Conservation (phyloP, 2,113 vertebrate genomes). For the Ammodytes marinus region DNA sequence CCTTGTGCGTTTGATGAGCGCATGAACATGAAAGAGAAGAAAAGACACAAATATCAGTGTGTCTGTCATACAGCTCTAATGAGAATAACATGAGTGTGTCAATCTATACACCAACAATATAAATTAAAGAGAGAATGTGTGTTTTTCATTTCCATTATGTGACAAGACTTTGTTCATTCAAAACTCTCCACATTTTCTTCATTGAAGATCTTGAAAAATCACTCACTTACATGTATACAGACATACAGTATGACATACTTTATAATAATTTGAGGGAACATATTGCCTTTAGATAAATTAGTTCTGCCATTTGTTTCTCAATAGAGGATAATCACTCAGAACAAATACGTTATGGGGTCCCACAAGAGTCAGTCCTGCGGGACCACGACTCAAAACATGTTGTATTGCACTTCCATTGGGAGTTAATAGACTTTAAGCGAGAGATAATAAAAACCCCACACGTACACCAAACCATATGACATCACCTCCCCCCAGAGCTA, state of each 20-base stretch:
- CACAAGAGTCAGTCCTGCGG: background rate
- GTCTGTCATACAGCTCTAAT: background rate
- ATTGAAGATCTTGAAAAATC: background rate
- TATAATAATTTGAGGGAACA: background rate
- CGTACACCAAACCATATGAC: too few species aligned
- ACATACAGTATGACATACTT: background rate
- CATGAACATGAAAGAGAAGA: background rate
- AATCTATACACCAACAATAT: background rate
- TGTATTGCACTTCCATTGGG: background rate
- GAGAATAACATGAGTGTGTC: background rate
- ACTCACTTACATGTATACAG: background rate
- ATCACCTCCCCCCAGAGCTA: background rate
- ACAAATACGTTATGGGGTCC: background rate
- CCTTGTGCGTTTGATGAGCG: background rate
- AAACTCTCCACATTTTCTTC: background rate
- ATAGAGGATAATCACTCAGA: background rate
- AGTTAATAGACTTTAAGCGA: background rate
- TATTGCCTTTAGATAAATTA: background rate
- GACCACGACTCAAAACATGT: background rate
- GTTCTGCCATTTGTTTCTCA: background rate
- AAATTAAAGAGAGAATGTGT: background rate
- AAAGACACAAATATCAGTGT: background rate
- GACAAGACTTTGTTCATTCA: background rate
- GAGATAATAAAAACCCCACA: too few species aligned
- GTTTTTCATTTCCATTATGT: background rate